phyloP scores from a whole-genome alignment of 1,140 invertebrate species.

The Latrodectus geometricus region DNA sequence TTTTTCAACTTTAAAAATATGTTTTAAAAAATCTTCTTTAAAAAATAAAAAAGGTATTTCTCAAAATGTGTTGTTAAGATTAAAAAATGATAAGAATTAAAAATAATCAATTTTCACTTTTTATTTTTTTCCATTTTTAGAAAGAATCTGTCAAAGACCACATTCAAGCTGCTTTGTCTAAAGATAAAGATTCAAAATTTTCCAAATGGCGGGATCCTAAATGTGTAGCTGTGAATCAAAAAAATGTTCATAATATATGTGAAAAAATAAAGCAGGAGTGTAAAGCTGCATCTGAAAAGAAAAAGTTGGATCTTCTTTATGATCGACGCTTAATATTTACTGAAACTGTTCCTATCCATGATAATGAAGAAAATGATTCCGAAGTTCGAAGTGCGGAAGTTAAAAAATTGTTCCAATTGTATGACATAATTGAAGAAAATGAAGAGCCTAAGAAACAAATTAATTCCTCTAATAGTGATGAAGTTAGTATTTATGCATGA shows the following conservation, averaged over 20 bases:
- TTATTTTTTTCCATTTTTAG: no score
- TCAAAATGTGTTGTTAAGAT: no score
- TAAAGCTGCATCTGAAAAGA: constrained; percentile 46
- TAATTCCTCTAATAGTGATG: neutral
- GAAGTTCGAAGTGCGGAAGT: constrained; percentile 12
- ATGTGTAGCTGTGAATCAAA: constrained; percentile 5
- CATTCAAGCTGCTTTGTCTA: constrained; percentile 29
- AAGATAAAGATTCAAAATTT: constrained; percentile 11
- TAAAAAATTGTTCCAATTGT: constrained; percentile 50
- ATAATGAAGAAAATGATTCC: neutral
- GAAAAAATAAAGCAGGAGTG: constrained; percentile 6
- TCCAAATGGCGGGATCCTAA: constrained; percentile 30
- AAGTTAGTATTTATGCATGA: no score
- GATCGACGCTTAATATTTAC: constrained; percentile 37
- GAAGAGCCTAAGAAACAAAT: constrained; percentile 56
- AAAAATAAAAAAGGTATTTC: no score
- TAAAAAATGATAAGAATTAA: no score
- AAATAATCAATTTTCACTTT: neutral
- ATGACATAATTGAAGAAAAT: constrained; percentile 58
- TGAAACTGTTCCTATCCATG: constrained; percentile 30
- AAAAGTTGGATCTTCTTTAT: constrained; percentile 26
- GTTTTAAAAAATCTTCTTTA: no score
- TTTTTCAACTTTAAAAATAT: no score
- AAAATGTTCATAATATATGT: neutral
- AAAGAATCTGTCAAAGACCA: constrained; percentile 34